Evolutionary conservation across 2,888 invertebrate genomes (phyloP), one percentile per base, ranked within the genome.

Genomic region (Nomada goodeniana): DNA sequence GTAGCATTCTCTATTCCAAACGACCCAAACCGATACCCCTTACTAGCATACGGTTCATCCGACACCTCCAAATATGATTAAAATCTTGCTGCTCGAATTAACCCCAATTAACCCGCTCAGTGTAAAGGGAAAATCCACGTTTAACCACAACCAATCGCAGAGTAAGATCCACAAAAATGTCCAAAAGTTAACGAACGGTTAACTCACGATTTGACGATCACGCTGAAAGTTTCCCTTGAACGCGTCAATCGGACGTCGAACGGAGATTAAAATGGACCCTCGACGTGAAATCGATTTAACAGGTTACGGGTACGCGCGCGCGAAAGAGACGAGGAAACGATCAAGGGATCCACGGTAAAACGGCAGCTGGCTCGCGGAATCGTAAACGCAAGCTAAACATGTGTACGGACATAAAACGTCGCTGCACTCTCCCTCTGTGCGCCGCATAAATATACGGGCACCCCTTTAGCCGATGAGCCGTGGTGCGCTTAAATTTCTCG

Each of bases 401-500:
- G 85, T 85, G 85, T 82, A 77, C 75, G 77, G 47, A 64, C 85
- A 78, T 86, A 86, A 86, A 86, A 86, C 77, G 75, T 78, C 63
- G 60, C 44, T 71, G 59, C 36, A 13, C 23, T 42, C 18, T 68
- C 18, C 15, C 47, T 76, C 50, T 65, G 61, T 55, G 68, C 69
- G 76, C 55, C 65, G 83, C 78, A 81, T 86, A 82, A 83, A 85
- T 81, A 83, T 81, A 79, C 78, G 80, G 70, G 63, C 85, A 80
- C 77, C 77, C 81, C 80, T 83, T 83, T 86, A 75, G 53, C 76
- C 86, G 84, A 86, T 84, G 84, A 82, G 86, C 76, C 86, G 77
- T 77, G 80, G 73, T 78, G 75, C 79, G 86, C 70, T 86, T 86
- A 82, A 86, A 84, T 86, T 86, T 84, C 86, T 86, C 86, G 84